Conservation (phyloP, 2,113 vertebrate genomes). For the Paramormyrops kingsleyae region DNA sequence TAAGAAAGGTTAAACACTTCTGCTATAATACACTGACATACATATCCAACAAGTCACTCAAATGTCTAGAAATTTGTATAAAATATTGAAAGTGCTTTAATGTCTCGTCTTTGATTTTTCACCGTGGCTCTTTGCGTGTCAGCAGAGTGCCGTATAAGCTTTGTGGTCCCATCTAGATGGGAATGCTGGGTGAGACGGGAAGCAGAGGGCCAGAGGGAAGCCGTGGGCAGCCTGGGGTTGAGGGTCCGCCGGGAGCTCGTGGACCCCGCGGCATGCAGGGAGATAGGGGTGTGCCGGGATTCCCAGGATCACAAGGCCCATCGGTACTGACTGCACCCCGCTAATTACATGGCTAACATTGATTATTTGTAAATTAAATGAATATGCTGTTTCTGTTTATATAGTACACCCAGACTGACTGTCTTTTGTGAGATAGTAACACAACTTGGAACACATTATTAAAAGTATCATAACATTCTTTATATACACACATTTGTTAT, state of each 20-base stretch:
- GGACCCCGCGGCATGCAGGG: constrained; percentile 89
- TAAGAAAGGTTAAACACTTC: neutral
- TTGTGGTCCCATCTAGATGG: constrained; percentile 53
- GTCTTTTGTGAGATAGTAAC: neutral
- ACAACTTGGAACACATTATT: neutral
- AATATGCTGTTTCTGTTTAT: neutral
- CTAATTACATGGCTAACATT: neutral
- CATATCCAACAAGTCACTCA: neutral
- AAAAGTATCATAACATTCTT: neutral
- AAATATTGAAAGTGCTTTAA: neutral
- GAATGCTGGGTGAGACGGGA: constrained; percentile 78
- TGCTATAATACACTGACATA: neutral
- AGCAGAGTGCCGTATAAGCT: neutral
- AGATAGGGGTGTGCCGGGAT: constrained; percentile 76
- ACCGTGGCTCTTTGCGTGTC: neutral
- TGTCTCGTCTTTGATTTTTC: neutral
- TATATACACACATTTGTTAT: neutral
- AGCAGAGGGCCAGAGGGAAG: constrained; percentile 79
- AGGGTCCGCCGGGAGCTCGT: constrained; percentile 75
- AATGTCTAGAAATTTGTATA: neutral
- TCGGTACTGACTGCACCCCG: constrained; percentile 63
- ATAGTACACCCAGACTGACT: neutral
- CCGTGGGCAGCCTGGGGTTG: constrained; percentile 80
- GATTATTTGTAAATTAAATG: neutral
- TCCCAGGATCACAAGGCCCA: constrained; percentile 82